These are phyloP conservation scores for Nymphalis urticae DNA, from an alignment of 2,888 invertebrate genomes.

Conservation along the genomic window DNA sequence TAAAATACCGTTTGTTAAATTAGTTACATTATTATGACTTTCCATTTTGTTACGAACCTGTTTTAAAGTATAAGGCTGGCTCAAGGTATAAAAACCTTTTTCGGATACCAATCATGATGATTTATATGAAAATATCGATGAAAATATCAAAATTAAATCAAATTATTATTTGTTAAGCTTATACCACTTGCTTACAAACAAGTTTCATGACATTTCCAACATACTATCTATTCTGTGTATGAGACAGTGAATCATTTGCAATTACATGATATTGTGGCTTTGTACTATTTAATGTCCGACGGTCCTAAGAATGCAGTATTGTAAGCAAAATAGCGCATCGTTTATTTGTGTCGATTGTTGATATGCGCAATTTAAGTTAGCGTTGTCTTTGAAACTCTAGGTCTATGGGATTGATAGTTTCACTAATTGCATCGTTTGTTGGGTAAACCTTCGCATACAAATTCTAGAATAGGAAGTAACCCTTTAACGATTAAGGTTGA, in stretches of 20 bases:
- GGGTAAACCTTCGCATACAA: slow-evolving; percentile 69
- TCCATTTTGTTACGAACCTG: too few species aligned
- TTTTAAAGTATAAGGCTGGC: too few species aligned
- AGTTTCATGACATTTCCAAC: slow-evolving; percentile 7
- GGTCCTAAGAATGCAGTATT: slow-evolving; percentile 67
- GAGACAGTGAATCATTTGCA: slow-evolving; percentile 80
- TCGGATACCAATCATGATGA: too few species aligned
- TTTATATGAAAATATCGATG: too few species aligned
- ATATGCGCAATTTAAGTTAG: slow-evolving; percentile 44
- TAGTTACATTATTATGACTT: too few species aligned
- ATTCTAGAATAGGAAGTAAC: slow-evolving; percentile 56
- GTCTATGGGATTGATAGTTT: slow-evolving; percentile 37
- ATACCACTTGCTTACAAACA: background rate
- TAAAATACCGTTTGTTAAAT: too few species aligned
- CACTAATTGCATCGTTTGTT: slow-evolving; percentile 43
- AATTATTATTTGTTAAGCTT: too few species aligned
- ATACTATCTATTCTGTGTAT: slow-evolving; percentile 43
- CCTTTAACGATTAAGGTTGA: slow-evolving; percentile 14
- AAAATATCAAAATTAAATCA: too few species aligned
- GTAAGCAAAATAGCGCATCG: slow-evolving; percentile 73
- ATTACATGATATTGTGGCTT: slow-evolving; percentile 80
- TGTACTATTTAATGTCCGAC: slow-evolving; percentile 72
- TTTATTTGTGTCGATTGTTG: slow-evolving; percentile 69
- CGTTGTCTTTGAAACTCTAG: slow-evolving; percentile 38
- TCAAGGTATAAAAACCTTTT: too few species aligned